These are phyloP conservation scores for Rhinichthys osculus DNA, from an alignment of 2,797 vertebrate genomes.

Conservation along the genomic window DNA sequence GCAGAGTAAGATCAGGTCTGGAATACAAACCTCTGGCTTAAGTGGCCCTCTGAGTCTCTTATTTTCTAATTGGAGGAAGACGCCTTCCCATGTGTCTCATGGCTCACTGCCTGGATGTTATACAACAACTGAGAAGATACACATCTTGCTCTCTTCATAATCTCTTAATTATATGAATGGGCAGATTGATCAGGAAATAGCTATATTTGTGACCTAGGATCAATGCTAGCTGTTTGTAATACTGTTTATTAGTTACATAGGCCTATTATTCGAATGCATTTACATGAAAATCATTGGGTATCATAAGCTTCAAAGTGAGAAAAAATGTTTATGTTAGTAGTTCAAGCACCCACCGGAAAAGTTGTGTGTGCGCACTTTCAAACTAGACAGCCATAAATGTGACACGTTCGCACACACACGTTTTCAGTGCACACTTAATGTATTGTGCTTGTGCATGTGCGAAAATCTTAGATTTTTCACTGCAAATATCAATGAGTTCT, in stretches of 20 bases:
- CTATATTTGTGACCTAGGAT: neutral
- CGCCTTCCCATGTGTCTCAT: slow-evolving; percentile 11
- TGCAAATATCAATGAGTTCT: no score
- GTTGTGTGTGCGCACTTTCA: neutral
- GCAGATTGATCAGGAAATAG: neutral
- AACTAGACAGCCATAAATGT: neutral
- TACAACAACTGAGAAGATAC: slow-evolving; percentile 23
- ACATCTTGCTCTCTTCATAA: neutral
- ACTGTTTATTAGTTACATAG: neutral
- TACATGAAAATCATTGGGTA: neutral
- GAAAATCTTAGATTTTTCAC: neutral
- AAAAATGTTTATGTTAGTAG: neutral
- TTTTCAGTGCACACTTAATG: neutral
- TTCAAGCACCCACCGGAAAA: neutral
- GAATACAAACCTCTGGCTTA: neutral
- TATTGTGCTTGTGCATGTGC: no score
- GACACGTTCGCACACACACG: neutral
- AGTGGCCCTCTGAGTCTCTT: slow-evolving; percentile 31
- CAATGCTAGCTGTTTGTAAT: neutral
- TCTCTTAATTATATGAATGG: neutral
- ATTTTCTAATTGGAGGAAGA: slow-evolving; percentile 36
- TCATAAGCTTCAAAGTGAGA: neutral
- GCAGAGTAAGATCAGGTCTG: slow-evolving; percentile 8
- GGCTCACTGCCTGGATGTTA: slow-evolving; percentile 32
- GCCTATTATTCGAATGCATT: neutral